Evolutionary conservation across 2,797 vertebrate species (phyloP).

Genomic region (Acanthornis magna): DNA sequence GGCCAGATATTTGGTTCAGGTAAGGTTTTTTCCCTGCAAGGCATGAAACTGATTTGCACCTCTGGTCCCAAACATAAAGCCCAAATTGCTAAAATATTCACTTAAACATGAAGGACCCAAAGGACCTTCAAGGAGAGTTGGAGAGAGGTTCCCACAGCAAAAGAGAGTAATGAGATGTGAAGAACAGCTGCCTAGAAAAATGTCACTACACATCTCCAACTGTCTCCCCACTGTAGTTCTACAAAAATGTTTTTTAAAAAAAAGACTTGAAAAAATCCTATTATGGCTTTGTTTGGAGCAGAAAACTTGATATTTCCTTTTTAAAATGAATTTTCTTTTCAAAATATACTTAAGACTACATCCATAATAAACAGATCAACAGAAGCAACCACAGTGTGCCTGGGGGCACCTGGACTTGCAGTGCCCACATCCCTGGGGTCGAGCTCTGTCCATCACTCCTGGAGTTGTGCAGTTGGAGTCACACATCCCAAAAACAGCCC

Average conservation of each 20-base stretch:
- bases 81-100: background rate
- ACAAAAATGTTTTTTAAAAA: background rate
- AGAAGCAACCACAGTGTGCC: background rate
- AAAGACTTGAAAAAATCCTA: background rate
- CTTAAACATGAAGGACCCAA: background rate
- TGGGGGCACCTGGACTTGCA: background rate
- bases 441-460: background rate
- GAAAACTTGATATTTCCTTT: constrained; percentile 3
- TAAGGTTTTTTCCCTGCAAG: background rate
- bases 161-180: background rate
- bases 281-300: background rate
- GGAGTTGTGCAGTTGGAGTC: background rate
- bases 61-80: background rate
- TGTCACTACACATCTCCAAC: background rate
- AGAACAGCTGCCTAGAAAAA: background rate
- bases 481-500: background rate
- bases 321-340: background rate
- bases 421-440: background rate
- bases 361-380: background rate
- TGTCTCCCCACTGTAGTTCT: background rate
- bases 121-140: background rate
- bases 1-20: background rate
- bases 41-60: background rate
- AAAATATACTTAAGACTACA: background rate
- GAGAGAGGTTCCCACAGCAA: background rate